Conservation (phyloP, 2,113 vertebrate genomes). For the Rhadina sibilatrix region DNA sequence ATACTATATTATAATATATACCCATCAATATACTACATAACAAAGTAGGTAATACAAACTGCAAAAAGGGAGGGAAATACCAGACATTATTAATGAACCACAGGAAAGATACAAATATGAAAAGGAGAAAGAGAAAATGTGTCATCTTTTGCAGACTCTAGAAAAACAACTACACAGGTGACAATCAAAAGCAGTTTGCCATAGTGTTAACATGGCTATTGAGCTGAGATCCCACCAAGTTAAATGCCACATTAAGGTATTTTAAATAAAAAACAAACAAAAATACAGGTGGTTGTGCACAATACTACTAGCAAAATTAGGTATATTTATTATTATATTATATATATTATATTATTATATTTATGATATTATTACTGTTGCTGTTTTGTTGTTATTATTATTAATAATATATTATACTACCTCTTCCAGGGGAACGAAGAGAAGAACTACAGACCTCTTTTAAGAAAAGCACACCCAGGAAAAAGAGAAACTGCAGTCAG, state of each 20-base stretch:
- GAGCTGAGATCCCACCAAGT: not conserved
- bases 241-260: not conserved
- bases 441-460: not conserved
- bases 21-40: not conserved
- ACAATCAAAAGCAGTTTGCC: not conserved
- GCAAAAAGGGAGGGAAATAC: not conserved
- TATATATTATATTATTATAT: too few relatives aligned
- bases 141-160: not conserved
- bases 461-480: not conserved
- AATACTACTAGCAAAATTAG: not conserved
- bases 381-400: too few relatives aligned
- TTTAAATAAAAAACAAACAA: not conserved
- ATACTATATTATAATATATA: too few relatives aligned
- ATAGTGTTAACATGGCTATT: not conserved
- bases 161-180: not conserved
- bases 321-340: not conserved
- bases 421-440: not conserved
- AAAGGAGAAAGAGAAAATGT: not conserved
- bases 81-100: not conserved
- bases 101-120: not conserved
- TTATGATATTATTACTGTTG: too few relatives aligned
- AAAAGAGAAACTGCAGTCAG: not conserved
- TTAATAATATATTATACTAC: too few relatives aligned
- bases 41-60: not conserved
- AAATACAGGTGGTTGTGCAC: not conserved